A percentile compares a stretch with the other conserved stretches of the same genome.
These are phyloP conservation scores for Autographa pulchrina DNA, from an alignment of 2,888 invertebrate species.

Conservation along the genomic window DNA sequence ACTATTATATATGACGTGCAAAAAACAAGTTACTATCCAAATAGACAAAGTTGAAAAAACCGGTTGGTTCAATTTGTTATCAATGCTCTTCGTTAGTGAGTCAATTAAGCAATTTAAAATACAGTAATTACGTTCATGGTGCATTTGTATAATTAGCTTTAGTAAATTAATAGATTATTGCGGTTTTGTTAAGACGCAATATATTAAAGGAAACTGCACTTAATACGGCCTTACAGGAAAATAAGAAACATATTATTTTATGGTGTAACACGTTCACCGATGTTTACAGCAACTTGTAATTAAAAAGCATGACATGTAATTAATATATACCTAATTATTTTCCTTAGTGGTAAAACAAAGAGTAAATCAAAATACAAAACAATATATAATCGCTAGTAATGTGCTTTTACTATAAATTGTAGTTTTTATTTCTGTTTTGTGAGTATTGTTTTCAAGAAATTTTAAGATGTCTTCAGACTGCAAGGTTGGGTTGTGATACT, in stretches of 20 bases:
- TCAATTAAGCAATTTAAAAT: slow-evolving; percentile 10
- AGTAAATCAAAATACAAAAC: too few relatives aligned
- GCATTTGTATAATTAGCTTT: not conserved
- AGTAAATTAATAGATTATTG: not conserved
- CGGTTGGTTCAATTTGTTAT: slow-evolving; percentile 14
- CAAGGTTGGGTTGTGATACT: not conserved
- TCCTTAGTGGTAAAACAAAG: not conserved
- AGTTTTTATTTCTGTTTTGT: not conserved
- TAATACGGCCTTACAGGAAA: not conserved
- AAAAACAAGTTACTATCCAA: slow-evolving; percentile 16
- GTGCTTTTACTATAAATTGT: too few relatives aligned
- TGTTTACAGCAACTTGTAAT: not conserved
- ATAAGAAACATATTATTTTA: not conserved
- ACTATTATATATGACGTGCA: slow-evolving; percentile 13
- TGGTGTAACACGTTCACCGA: not conserved
- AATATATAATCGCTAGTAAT: too few relatives aligned
- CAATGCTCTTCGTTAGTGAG: slow-evolving; percentile 12
- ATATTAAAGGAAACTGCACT: not conserved
- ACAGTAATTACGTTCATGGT: slow-evolving; percentile 14
- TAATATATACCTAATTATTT: not conserved
- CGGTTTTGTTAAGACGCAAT: not conserved
- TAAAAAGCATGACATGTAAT: not conserved
- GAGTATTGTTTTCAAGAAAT: not conserved
- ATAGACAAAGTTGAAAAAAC: slow-evolving; percentile 16
- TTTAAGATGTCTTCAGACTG: not conserved